These are phyloP conservation scores for Meiosimyza platycephala DNA, from an alignment of 2,888 invertebrate species.

Conservation along the genomic window DNA sequence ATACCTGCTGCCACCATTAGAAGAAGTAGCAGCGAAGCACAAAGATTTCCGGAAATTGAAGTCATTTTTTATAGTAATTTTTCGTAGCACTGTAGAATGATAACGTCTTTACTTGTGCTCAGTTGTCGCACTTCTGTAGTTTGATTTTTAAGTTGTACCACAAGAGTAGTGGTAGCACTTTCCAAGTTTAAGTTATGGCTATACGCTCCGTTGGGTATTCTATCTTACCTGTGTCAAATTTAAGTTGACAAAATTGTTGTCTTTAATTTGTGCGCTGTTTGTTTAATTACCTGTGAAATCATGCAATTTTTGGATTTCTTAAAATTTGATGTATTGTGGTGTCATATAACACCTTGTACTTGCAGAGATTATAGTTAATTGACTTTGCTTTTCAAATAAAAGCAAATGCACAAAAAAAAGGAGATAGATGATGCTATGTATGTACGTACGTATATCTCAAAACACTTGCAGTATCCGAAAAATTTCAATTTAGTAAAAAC, in stretches of 20 bases:
- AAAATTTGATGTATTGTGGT: too few relatives aligned
- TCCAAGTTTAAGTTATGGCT: neutral
- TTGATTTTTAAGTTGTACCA: neutral
- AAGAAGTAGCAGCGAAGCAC: neutral
- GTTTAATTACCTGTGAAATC: slow-evolving; percentile 4
- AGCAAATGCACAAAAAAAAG: too few relatives aligned
- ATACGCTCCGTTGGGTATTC: slow-evolving; percentile 18
- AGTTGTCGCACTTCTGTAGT: slow-evolving; percentile 18
- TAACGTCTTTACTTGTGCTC: slow-evolving; percentile 10
- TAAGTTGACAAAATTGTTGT: slow-evolving; percentile 9
- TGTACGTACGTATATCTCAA: too few relatives aligned
- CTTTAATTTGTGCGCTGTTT: neutral
- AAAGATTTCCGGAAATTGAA: neutral
- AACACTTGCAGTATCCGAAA: too few relatives aligned
- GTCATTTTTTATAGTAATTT: neutral
- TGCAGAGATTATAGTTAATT: too few relatives aligned
- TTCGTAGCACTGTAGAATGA: neutral
- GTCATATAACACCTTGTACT: too few relatives aligned
- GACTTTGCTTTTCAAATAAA: too few relatives aligned
- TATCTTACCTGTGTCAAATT: neutral
- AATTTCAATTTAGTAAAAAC: too few relatives aligned
- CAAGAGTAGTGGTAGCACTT: neutral
- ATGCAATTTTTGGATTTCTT: neutral
- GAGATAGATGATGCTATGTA: too few relatives aligned
- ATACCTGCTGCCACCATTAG: neutral